Evolutionary conservation across 30 jellyfish, hydroid and myxozoan genomes (phyloP).

Genomic region (Hydractinia symbiolongicarpus): DNA sequence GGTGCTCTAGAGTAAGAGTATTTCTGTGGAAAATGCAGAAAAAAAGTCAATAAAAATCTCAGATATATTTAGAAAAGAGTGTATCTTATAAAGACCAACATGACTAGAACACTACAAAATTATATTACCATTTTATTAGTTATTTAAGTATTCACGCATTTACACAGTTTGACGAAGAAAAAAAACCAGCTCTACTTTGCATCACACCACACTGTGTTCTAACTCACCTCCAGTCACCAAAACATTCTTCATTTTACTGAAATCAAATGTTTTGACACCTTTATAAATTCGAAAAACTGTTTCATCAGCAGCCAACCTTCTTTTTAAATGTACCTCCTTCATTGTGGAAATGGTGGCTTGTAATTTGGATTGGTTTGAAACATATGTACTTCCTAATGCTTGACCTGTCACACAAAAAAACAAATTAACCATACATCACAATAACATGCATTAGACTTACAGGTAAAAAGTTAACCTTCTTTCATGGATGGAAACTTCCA

Average conservation of each 20-base stretch:
- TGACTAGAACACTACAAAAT: too few relatives aligned
- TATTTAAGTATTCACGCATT: too few relatives aligned
- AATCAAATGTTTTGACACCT: constrained; percentile 87
- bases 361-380: neutral
- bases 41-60: too few relatives aligned
- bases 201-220: constrained; percentile 3
- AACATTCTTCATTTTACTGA: constrained; percentile 75
- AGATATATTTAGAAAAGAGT: too few relatives aligned
- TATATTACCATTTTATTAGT: too few relatives aligned
- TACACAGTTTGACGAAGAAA: neutral
- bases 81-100: too few relatives aligned
- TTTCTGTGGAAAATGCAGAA: too few relatives aligned
- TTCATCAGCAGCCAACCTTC: constrained; percentile 81
- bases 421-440: neutral
- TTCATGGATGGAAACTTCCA: too few relatives aligned
- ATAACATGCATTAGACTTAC: too few relatives aligned
- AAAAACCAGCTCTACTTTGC: neutral
- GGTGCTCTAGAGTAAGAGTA: too few relatives aligned
- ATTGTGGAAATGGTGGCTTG: neutral
- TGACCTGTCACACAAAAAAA: constrained; percentile 45
- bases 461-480: too few relatives aligned
- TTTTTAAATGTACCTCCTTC: constrained; percentile 6
- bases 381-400: constrained; percentile 78
- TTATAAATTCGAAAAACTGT: constrained; percentile 72
- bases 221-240: constrained; percentile 90